Evolutionary conservation across 2,797 vertebrate species (phyloP).

Genomic region (Pygocentrus nattereri): DNA sequence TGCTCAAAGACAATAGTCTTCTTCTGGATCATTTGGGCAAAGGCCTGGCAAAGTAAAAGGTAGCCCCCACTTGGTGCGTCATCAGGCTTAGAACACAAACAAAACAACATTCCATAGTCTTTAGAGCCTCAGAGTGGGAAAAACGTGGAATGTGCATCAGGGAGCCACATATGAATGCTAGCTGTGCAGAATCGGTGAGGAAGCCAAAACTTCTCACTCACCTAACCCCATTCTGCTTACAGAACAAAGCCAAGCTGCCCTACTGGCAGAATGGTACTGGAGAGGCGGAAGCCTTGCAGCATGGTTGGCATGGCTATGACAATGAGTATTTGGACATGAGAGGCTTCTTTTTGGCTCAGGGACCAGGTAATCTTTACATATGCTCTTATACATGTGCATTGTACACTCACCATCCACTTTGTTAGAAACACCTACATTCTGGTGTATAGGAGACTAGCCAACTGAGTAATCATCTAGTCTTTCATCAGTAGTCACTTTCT

Average conservation of each 20-base stretch:
- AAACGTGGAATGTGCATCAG: background rate
- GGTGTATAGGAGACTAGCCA: too few species aligned
- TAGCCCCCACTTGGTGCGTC: background rate
- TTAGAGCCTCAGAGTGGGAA: background rate
- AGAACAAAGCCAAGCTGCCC: constrained; percentile 87
- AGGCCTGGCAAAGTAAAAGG: constrained; percentile 1
- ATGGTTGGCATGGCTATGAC: constrained; percentile 97
- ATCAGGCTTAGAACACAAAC: constrained; percentile 2
- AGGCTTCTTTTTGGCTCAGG: constrained; percentile 89
- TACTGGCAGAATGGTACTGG: constrained; percentile 89
- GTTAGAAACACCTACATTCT: too few species aligned
- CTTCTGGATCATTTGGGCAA: background rate
- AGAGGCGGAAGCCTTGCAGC: constrained; percentile 84
- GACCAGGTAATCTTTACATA: constrained; percentile 84
- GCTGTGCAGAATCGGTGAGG: background rate
- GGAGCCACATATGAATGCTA: background rate
- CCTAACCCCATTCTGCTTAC: constrained; percentile 33
- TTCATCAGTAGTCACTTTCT: too few species aligned
- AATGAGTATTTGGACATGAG: constrained; percentile 93
- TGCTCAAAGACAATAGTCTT: constrained; percentile 23
- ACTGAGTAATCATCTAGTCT: too few species aligned
- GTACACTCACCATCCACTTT: background rate
- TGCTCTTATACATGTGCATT: background rate
- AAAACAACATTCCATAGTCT: constrained; percentile 1
- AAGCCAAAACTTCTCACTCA: background rate